Percentiles rank a stretch among this genome's conserved stretches.
Evolutionary conservation across 2,888 invertebrate genomes (phyloP).

Genomic region (Panzeria rudis): DNA sequence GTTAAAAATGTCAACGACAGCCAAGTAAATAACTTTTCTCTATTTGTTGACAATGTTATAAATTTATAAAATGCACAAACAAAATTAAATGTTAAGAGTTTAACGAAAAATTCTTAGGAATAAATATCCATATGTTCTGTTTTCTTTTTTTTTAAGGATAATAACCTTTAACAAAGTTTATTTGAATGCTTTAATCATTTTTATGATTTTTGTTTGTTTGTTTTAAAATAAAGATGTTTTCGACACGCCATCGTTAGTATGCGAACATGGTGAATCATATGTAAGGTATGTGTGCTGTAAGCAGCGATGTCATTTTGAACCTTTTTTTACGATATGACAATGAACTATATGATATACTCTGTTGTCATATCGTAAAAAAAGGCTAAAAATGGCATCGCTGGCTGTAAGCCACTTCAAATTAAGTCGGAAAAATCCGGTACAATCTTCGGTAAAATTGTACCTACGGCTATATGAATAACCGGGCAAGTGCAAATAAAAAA

Average conservation of each 20-base stretch:
- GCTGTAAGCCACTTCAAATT: too few species aligned
- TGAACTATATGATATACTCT: too few species aligned
- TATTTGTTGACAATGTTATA: conserved; percentile 73
- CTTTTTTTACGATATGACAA: too few species aligned
- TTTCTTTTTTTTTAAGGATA: conserved; percentile 36
- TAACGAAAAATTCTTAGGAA: conserved; percentile 31
- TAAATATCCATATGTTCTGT: background rate
- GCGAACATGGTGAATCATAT: conserved; percentile 38
- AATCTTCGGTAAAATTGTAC: too few species aligned
- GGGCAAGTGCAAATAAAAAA: too few species aligned
- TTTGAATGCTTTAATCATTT: conserved; percentile 58
- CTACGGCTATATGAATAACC: too few species aligned
- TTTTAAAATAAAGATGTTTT: conserved; percentile 50
- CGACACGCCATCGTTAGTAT: conserved; percentile 39
- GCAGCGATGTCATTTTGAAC: too few species aligned
- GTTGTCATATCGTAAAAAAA: too few species aligned
- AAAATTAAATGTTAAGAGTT: conserved; percentile 22
- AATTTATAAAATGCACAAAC: conserved; percentile 53
- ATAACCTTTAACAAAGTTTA: conserved; percentile 51
- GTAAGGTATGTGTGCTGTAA: background rate
- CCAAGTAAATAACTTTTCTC: conserved; percentile 71
- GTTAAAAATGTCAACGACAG: conserved; percentile 71
- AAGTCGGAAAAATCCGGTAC: too few species aligned
- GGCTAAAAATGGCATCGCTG: too few species aligned
- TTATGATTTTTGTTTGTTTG: conserved; percentile 26